Base-by-base conservation (phyloP, 2,113 vertebrate species). In the Cathartes aura region DNA sequence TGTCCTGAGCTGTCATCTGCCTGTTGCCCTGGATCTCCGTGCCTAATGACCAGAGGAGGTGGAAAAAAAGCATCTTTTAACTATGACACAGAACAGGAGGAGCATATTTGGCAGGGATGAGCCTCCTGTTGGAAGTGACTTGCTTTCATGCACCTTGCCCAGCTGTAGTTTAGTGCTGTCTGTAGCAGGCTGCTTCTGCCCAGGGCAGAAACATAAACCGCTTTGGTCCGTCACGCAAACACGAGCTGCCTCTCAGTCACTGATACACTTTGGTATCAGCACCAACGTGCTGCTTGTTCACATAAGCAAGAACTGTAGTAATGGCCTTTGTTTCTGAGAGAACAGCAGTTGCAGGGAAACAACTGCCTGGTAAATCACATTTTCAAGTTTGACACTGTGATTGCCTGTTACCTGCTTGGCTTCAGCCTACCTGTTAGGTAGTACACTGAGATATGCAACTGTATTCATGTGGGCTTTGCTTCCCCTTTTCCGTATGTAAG, bases 151-250 rank as follows among this genome's bases (percentile, higher is more conserved):
- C 29, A 16, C 43, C 68, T 70, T 32, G 29, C 52, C 73, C n/a
- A 29, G 79, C 48, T 63, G 53, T 9, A 16, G 27, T 8, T 75
- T 0, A 15, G 62, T 17, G 64, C 47, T 68, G 43, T 42, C 29
- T 4, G 5, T 59, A 20, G 11, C 45, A 38, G 71, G 34, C 34
- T 47, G 72, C 66, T 62, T 20, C 50, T 63, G 38, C 29, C 67
- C 48, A 2, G 50, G 48, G 40, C 55, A 82, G 64, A 21, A 16
- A 11, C 7, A 3, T 1, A 32, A 30, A 3, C 26, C 3, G 0
- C 60, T 26, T 7, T 15, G 80, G 34, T 45, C 50, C 16, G 0
- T 58, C 40, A 5, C 0, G 5, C 14, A 15, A 32, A 15, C 32
- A 4, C 0, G 4, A 45, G 36, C 30, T 71, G 64, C 34, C 43